A percentile compares a stretch with the other conserved stretches of the same genome.
Evolutionary conservation across 2,113 vertebrate genomes (phyloP).

Genomic region (Saguinus imperator): DNA sequence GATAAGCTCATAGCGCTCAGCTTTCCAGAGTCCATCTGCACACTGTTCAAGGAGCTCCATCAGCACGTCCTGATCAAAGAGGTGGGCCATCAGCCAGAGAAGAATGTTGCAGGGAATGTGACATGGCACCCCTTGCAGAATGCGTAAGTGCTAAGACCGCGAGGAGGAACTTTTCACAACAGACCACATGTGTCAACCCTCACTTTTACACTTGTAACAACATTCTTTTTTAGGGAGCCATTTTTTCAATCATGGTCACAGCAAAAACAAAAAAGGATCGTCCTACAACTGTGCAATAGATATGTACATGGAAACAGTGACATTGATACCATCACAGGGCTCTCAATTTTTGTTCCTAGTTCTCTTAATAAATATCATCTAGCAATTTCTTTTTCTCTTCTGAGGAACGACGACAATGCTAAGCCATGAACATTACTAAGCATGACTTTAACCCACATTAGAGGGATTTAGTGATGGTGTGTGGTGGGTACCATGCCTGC

Average conservation of each 20-base stretch:
- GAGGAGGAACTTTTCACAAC: neutral
- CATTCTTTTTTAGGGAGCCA: neutral
- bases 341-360: neutral
- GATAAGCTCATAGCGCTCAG: constrained; percentile 98
- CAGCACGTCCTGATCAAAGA: constrained; percentile 91
- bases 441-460: neutral
- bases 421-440: neutral
- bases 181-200: neutral
- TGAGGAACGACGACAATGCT: neutral
- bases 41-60: constrained; percentile 97
- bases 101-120: accelerated
- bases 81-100: neutral
- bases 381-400: constrained; percentile 6
- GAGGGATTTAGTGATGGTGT: neutral
- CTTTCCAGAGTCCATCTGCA: constrained; percentile 98
- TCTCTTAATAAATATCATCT: neutral
- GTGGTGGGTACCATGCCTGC: neutral
- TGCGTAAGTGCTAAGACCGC: neutral
- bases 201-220: neutral
- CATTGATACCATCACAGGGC: neutral
- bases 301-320: neutral
- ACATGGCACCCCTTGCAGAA: neutral
- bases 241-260: neutral
- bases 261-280: neutral
- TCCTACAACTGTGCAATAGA: neutral